Conservation (phyloP, 2,113 vertebrate species). For the Notothenia coriiceps region DNA sequence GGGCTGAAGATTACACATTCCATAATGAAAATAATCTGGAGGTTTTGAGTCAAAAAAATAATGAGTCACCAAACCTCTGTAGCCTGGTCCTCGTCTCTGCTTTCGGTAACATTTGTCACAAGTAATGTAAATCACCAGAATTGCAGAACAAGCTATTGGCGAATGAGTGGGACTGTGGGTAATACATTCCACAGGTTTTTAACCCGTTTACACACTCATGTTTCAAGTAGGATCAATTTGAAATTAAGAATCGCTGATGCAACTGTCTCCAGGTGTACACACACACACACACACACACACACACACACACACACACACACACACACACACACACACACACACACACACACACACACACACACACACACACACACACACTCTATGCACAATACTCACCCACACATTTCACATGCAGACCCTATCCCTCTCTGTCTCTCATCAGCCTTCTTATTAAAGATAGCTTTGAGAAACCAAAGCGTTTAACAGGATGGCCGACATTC, state of each 20-base stretch:
- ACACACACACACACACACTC: not conserved
- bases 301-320: not conserved
- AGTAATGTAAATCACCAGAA: not conserved
- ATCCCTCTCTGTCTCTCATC: slow-evolving; percentile 68
- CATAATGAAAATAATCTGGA: not conserved
- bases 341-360: too few relatives aligned
- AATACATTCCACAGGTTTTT: not conserved
- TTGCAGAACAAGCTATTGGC: not conserved
- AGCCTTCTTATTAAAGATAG: slow-evolving; percentile 79
- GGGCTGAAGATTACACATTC: not conserved
- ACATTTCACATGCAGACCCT: slow-evolving; percentile 1
- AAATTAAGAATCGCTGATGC: not conserved
- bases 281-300: not conserved
- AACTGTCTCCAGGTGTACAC: slow-evolving; percentile 17
- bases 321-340: not conserved
- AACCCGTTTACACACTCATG: not conserved
- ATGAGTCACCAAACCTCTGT: not conserved
- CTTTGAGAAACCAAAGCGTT: slow-evolving; percentile 74
- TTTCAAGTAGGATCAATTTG: not conserved
- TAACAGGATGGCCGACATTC: slow-evolving; percentile 59
- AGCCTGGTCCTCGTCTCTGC: not conserved
- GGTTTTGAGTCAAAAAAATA: not conserved
- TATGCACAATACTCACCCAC: not conserved
- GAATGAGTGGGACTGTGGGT: not conserved
- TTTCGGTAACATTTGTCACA: not conserved